Percentiles rank a stretch among this genome's conserved stretches.
These are phyloP conservation scores for Ciconia stormi DNA, from an alignment of 2,113 vertebrate species.

Conservation along the genomic window DNA sequence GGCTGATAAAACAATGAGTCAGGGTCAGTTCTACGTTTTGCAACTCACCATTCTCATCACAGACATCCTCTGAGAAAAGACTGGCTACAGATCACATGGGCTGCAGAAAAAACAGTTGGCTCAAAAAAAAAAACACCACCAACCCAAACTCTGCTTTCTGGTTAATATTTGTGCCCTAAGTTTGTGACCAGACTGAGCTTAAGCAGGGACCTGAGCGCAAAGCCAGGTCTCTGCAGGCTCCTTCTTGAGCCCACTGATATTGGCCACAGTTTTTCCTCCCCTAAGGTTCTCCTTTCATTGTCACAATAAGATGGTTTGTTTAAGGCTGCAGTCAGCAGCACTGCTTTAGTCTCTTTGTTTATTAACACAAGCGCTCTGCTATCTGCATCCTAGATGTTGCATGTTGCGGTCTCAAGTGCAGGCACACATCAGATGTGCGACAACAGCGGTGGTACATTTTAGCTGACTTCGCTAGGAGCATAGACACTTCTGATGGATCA, in stretches of 20 bases:
- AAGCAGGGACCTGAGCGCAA: not conserved
- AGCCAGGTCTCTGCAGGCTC: not conserved
- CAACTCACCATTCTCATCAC: slow-evolving; percentile 25
- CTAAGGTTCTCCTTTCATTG: not conserved
- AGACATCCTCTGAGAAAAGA: not conserved
- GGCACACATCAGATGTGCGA: not conserved
- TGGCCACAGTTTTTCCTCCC: not conserved
- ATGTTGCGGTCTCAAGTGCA: rapidly evolving
- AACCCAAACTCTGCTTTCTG: not conserved
- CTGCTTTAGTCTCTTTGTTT: not conserved
- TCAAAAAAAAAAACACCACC: not conserved
- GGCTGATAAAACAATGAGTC: slow-evolving; percentile 45
- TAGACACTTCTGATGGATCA: not conserved
- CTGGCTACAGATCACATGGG: not conserved
- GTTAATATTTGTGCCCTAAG: not conserved
- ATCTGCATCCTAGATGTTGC: not conserved
- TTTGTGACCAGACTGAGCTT: not conserved
- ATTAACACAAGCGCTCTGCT: not conserved
- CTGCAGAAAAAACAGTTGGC: not conserved
- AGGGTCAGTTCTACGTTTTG: slow-evolving; percentile 50
- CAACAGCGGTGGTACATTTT: rapidly evolving
- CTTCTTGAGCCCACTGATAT: not conserved
- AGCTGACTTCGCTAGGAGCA: not conserved
- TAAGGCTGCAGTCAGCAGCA: not conserved
- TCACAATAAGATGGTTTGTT: not conserved